Base-by-base conservation (phyloP, 2,113 vertebrate genomes). In the Dascyllus trimaculatus region DNA sequence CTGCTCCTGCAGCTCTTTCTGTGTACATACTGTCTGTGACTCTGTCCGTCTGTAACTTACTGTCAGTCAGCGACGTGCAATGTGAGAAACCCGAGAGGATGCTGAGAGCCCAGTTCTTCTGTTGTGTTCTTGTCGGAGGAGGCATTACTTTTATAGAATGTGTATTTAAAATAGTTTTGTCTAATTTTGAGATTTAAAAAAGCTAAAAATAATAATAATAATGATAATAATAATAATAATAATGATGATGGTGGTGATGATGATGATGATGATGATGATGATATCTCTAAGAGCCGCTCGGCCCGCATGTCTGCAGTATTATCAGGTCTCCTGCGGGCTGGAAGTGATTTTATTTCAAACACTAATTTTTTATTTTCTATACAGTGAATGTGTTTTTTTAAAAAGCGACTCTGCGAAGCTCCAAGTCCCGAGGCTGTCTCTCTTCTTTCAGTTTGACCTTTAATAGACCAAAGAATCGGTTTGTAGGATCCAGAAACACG, bases 291-390 rank as follows among this genome's bases (percentile, higher is more conserved):
- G 80, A 84, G 80, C 92, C 89, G 71, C 90, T 76, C 92, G 90
- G 71, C 92, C 96, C 93, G 95, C 96, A 96, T 97, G 95, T 96
- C 95, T 97, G 96, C 97, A 98, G 97, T 98, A 98, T 98, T 99
- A 98, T 95, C 95, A 95, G 94, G 96, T 96, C 89, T 94, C 95
- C 95, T 96, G 96, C 95, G 93, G 93, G 90, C 90, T 78, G 90
- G 91, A 65, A 17, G 40, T 94, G 91, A 94, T 91, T 94, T 82
- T 87, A 95, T 88, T 94, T 94, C 93, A 91, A 90, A 91, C 76
- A 94, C 94, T 94, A 95, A 94, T 95, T 73, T 60, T 75, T 79
- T 69, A 8, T 76, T 78, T 78, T 57, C 46, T 75, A 35, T 92
- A 81, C 85, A 93, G 91, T 92, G 77, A 90, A 93, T 24, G 87